A percentile compares a stretch with the other conserved stretches of the same genome.
phyloP scores from a whole-genome alignment of 2,797 vertebrate genomes.

The Martes flavigula region DNA sequence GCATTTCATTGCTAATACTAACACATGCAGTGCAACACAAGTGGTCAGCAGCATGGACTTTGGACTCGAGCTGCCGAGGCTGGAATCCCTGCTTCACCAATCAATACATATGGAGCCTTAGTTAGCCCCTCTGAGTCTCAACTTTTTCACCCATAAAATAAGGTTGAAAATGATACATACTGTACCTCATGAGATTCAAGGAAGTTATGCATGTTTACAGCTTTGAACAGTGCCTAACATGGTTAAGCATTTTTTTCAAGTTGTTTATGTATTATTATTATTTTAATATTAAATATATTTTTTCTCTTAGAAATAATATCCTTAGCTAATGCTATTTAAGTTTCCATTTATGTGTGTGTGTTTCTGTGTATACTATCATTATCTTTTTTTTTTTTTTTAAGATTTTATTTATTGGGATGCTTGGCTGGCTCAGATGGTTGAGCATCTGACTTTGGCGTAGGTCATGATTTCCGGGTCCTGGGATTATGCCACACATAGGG shows the following conservation, averaged over 20 bases:
- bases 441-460: too few relatives aligned
- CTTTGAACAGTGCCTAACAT: background rate
- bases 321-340: background rate
- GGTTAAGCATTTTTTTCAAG: background rate
- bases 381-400: too few relatives aligned
- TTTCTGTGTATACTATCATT: background rate
- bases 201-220: background rate
- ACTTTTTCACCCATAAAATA: background rate
- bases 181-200: background rate
- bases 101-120: background rate
- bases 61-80: background rate
- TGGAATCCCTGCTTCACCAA: background rate
- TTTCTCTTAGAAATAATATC: background rate
- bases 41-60: background rate
- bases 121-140: background rate
- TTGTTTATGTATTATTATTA: background rate
- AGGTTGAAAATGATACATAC: background rate
- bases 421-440: too few relatives aligned
- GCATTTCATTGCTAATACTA: background rate
- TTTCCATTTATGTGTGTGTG: background rate
- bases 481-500: too few relatives aligned
- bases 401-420: too few relatives aligned
- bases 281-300: background rate
- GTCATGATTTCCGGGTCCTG: too few relatives aligned
- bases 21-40: fast-evolving